A percentile compares a stretch with the other conserved stretches of the same genome.
Conservation (phyloP, 2,113 vertebrate genomes). For the Archocentrus centrarchus region DNA sequence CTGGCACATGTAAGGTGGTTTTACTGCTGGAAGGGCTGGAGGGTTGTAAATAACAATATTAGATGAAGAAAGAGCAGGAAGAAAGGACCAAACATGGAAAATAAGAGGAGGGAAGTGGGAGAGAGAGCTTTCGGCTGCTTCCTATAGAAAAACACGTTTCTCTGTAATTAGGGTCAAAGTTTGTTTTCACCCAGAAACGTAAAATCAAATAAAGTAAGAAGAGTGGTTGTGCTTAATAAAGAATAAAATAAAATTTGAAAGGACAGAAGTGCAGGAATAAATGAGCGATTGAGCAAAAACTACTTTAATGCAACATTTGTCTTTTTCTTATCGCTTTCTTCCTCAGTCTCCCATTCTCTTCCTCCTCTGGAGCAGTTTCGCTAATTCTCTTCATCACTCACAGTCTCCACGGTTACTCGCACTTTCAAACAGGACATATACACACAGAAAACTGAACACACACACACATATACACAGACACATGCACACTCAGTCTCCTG, state of each 20-base stretch:
- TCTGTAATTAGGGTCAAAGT: conserved; percentile 61
- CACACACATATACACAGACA: not conserved
- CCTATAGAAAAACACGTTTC: conserved; percentile 39
- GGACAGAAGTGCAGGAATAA: not conserved
- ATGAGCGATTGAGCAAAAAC: not conserved
- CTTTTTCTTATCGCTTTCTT: conserved; percentile 15
- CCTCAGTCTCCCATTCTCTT: not conserved
- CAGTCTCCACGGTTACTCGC: not conserved
- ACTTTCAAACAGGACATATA: not conserved
- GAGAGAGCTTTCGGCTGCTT: conserved; percentile 21
- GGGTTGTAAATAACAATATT: conserved; percentile 17
- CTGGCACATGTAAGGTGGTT: conserved; percentile 38
- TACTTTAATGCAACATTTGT: not conserved
- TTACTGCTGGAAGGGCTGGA: conserved; percentile 15
- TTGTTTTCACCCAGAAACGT: conserved; percentile 11
- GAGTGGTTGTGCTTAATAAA: not conserved
- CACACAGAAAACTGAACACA: conserved; percentile 27
- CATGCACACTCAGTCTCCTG: conserved; percentile 42
- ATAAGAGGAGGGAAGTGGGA: conserved; percentile 11
- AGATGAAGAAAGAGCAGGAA: conserved; percentile 13
- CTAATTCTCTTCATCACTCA: conserved; percentile 15
- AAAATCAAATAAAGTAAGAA: not conserved
- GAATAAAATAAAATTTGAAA: conserved; percentile 20
- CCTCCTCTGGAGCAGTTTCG: not conserved
- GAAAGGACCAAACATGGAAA: not conserved